Base-by-base conservation (phyloP, 1,140 invertebrate genomes). In the Acromyrmex heyeri region DNA sequence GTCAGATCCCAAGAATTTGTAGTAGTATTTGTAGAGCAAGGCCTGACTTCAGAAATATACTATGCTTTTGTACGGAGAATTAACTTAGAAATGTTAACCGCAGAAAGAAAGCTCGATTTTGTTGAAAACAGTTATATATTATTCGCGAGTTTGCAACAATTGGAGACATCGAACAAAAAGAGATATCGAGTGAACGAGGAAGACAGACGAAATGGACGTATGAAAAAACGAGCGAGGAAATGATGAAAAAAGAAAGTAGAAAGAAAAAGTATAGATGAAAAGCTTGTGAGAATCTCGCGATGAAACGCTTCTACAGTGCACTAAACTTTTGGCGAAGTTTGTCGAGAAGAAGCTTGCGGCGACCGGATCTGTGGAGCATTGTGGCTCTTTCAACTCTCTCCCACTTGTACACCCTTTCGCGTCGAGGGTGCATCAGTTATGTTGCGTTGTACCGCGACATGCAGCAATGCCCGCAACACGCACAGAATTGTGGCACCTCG, bases 271-370 rank as follows among this genome's bases (percentile, higher is more conserved):
- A 75, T n/a, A 62, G 59, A 83, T 50, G 24, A 3, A 59, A 82
- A 75, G 79, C 57, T 82, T 21, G 53, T 1, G 38, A 27, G 38
- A 61, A 34, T 73, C 55, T 59, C 55, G 38, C 69, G 55, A 61
- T 48, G 55, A 38, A 73, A 75, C 67, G 44, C 44, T 73, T 83
- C 55, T 50, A 38, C 38, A 1, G 27, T 34, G 69, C 24, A 18
- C 24, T 61, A 50, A 83, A 73, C 38, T 61, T 75, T 75, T 38
- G 38, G 18, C 38, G n/a, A 27, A 83, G 55, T 83, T 83, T 75
- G 38, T 62, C 4, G 69, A n/a, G 8, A 59, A 30, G 24, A 73
- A 82, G 34, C 21, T 59, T 27, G 50, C 65, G 24, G 18, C 27
- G 24, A 6, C 34, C 38, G 34, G n/a, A 50, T 82, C 18, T 30